Evolutionary conservation across 2,113 vertebrate genomes (phyloP).

Genomic region (Heterocephalus glaber): DNA sequence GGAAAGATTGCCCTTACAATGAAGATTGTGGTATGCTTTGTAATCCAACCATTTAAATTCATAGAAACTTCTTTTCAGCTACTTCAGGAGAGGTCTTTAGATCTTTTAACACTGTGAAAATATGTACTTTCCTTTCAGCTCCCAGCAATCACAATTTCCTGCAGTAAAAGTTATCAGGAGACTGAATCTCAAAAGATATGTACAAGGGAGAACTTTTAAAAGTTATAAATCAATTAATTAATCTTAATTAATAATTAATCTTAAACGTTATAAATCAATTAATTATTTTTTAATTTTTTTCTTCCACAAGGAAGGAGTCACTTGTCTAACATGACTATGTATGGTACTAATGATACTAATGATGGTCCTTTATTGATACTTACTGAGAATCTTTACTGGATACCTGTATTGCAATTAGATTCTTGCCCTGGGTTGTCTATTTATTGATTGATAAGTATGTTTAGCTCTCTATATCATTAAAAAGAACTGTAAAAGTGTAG

Average conservation of each 20-base stretch:
- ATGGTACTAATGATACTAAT: not conserved
- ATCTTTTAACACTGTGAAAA: not conserved
- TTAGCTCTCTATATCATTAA: conserved; percentile 28
- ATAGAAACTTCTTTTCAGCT: not conserved
- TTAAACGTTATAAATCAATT: not conserved
- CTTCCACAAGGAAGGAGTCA: not conserved
- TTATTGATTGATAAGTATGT: not conserved
- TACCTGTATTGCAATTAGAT: not conserved
- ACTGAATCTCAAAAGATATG: not conserved
- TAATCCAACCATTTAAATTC: not conserved
- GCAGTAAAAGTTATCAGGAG: not conserved
- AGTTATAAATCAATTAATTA: not conserved
- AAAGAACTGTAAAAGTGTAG: not conserved
- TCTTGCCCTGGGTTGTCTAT: not conserved
- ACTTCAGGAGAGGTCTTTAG: not conserved
- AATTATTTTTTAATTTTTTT: not conserved
- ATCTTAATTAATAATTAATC: not conserved
- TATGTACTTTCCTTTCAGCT: not conserved
- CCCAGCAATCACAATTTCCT: not conserved
- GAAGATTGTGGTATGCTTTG: not conserved
- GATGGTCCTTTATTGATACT: not conserved
- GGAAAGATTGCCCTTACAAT: not conserved
- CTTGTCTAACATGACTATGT: not conserved
- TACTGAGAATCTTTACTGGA: conserved; percentile 40
- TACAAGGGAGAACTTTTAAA: not conserved